These are phyloP conservation scores for Ophioderma brevispina DNA, from an alignment of 35 echinoderm and acorn worm species.

Conservation along the genomic window DNA sequence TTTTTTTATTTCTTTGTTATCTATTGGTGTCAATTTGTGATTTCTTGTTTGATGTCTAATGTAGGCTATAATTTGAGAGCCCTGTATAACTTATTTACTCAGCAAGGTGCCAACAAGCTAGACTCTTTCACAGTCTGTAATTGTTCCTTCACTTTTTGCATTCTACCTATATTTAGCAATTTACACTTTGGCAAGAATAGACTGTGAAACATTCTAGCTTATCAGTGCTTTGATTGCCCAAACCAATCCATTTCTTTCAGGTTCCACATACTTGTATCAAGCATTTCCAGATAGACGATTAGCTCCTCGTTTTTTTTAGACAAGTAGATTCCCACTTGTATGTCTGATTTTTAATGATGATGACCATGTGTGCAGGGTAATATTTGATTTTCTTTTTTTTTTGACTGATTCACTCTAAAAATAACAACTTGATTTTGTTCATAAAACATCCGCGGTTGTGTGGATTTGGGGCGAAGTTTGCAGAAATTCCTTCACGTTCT, in stretches of 20 bases:
- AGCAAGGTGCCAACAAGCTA: not conserved
- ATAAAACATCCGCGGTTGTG: not conserved
- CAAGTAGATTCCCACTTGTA: not conserved
- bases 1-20: not conserved
- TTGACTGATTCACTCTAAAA: too few species aligned
- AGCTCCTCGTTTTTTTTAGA: not conserved
- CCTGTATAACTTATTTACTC: not conserved
- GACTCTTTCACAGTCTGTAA: not conserved
- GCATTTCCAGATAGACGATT: not conserved
- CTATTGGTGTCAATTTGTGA: not conserved
- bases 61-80: conserved; percentile 8
- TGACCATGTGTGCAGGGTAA: too few species aligned
- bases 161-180: not conserved
- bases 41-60: not conserved
- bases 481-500: not conserved
- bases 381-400: too few species aligned
- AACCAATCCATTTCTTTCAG: not conserved
- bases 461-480: not conserved
- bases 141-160: not conserved
- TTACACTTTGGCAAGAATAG: too few species aligned
- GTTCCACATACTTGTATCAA: not conserved
- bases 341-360: not conserved
- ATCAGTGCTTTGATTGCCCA: not conserved
- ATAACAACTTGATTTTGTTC: not conserved
- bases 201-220: not conserved